Conservation (phyloP, 2,888 invertebrate genomes). For the Aporophyla lueneburgensis region DNA sequence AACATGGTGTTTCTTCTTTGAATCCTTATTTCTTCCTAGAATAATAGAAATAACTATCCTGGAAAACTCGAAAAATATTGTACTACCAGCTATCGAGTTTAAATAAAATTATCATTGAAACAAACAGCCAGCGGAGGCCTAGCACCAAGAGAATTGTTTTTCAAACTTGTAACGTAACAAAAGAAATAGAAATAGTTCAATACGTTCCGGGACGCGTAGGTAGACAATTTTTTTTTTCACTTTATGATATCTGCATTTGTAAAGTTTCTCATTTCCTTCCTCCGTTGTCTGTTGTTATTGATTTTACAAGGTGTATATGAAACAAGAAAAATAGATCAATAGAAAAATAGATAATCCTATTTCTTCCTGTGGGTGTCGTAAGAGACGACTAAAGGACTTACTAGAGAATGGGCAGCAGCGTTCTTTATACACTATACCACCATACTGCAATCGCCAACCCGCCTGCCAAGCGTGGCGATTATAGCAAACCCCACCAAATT, state of each 20-base stretch:
- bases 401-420: too few relatives aligned
- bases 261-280: constrained; percentile 48
- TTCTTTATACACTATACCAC: too few relatives aligned
- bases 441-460: too few relatives aligned
- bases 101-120: constrained; percentile 25
- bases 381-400: too few relatives aligned
- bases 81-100: not conserved
- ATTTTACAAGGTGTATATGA: constrained; percentile 9
- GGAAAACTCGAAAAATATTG: constrained; percentile 21
- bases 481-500: too few relatives aligned
- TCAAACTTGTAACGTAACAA: constrained; percentile 35
- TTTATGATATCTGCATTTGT: constrained; percentile 51
- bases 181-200: constrained; percentile 46
- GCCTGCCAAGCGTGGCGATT: too few relatives aligned
- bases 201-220: constrained; percentile 30
- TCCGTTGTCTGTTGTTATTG: constrained; percentile 38
- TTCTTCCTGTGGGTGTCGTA: too few relatives aligned
- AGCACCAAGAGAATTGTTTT: constrained; percentile 45
- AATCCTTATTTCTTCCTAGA: too few relatives aligned
- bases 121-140: constrained; percentile 4
- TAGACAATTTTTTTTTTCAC: constrained; percentile 18
- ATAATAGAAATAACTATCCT: not conserved
- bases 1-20: not conserved
- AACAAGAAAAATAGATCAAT: too few relatives aligned
- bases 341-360: too few relatives aligned